phyloP scores from a whole-genome alignment of 2,113 vertebrate species.

The Struthio camelus region DNA sequence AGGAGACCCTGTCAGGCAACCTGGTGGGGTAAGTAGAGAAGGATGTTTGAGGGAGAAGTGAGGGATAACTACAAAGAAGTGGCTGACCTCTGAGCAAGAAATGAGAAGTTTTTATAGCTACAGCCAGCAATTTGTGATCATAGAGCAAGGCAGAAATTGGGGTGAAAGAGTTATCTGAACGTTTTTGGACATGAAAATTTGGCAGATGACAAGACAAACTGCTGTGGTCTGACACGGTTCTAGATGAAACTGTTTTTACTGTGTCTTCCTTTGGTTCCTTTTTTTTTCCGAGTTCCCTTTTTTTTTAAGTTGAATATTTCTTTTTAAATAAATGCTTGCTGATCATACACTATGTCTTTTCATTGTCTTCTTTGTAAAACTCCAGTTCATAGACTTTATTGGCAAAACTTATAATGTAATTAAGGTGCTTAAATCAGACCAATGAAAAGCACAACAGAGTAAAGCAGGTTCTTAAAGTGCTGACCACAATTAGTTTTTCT shows the following conservation, averaged over 20 bases:
- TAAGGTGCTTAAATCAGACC: neutral
- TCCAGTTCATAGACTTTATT: neutral
- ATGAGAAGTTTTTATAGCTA: neutral
- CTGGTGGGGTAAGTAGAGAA: neutral
- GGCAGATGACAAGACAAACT: neutral
- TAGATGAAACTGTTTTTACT: neutral
- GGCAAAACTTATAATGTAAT: neutral
- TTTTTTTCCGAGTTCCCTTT: neutral
- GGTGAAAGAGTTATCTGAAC: neutral
- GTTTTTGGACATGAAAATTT: fast-evolving
- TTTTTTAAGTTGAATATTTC: neutral
- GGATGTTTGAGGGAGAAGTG: neutral
- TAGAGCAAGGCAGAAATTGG: neutral
- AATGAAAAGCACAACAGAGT: neutral
- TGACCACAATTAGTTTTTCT: neutral
- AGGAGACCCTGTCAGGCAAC: neutral
- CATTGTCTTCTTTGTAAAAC: neutral
- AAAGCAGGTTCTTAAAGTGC: neutral
- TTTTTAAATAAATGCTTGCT: neutral
- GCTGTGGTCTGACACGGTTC: neutral
- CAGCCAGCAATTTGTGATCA: neutral
- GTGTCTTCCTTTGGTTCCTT: neutral
- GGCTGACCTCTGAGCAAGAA: neutral
- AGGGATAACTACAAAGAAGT: neutral
- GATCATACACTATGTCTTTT: neutral